These are phyloP conservation scores for Sceloporus tristichus DNA, from an alignment of 2,113 vertebrate species.

Conservation along the genomic window DNA sequence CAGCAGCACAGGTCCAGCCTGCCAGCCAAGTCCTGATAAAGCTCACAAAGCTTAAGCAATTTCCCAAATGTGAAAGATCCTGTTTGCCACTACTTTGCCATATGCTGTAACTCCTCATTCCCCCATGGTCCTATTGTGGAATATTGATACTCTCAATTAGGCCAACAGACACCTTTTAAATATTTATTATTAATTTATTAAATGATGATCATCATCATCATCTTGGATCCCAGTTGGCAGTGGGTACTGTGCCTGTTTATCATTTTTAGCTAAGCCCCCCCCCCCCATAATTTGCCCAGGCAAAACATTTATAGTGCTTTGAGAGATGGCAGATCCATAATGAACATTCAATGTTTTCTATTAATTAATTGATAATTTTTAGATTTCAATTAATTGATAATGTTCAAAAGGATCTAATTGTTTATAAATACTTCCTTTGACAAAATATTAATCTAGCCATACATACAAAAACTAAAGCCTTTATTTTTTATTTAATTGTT, in stretches of 20 bases:
- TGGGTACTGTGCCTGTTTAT: neutral
- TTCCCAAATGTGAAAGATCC: no score
- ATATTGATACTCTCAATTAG: no score
- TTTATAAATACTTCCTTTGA: neutral
- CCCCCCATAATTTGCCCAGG: neutral
- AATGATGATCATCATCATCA: neutral
- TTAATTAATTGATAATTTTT: neutral
- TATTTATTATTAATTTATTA: neutral
- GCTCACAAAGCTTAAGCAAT: no score
- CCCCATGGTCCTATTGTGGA: no score
- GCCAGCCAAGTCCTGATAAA: no score
- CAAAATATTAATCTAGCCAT: neutral
- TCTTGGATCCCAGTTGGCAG: neutral
- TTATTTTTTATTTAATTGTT: conserved; percentile 56
- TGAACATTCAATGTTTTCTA: neutral
- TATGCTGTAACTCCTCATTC: no score
- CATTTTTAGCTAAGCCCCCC: no score
- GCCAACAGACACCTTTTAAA: neutral
- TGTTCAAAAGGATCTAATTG: neutral
- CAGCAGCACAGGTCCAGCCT: no score
- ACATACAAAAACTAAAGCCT: neutral
- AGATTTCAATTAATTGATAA: no score
- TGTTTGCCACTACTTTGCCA: no score
- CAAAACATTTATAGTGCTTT: neutral
- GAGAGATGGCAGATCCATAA: neutral